Evolutionary conservation across 2,888 invertebrate species (phyloP).

Genomic region (Hymenopus coronatus): DNA sequence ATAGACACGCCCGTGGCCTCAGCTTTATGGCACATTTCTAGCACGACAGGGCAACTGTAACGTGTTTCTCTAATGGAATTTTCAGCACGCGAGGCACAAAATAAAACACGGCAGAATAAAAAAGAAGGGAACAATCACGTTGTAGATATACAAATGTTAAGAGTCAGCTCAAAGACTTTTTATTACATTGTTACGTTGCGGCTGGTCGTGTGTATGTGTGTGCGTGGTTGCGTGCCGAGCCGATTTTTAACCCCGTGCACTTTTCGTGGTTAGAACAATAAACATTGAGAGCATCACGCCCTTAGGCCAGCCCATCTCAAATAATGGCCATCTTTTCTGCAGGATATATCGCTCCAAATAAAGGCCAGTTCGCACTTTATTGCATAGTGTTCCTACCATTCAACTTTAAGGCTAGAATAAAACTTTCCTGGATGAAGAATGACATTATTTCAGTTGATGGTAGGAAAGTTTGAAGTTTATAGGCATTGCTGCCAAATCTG

Average conservation of each 20-base stretch:
- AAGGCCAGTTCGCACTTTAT: background rate
- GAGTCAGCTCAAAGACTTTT: background rate
- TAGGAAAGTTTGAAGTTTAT: too few relatives aligned
- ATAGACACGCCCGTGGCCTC: background rate
- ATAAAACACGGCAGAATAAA: background rate
- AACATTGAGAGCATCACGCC: conserved; percentile 1
- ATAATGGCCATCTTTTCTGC: background rate
- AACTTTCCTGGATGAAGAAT: too few relatives aligned
- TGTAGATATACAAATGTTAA: background rate
- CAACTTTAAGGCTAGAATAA: background rate
- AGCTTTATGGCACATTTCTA: background rate
- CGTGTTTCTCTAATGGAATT: background rate
- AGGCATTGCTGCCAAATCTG: too few relatives aligned
- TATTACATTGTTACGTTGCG: conserved; percentile 3
- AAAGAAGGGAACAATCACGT: background rate
- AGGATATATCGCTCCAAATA: background rate
- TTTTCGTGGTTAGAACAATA: conserved; percentile 8
- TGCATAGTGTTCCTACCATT: background rate
- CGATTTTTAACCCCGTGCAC: background rate
- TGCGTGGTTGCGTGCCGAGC: background rate
- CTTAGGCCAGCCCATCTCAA: background rate
- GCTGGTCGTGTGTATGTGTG: conserved; percentile 6
- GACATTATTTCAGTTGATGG: too few relatives aligned
- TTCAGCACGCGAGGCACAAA: conserved; percentile 2
- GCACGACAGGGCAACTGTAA: background rate